Evolutionary conservation across 2,888 invertebrate genomes (phyloP).

Genomic region (Ariolimax columbianus): DNA sequence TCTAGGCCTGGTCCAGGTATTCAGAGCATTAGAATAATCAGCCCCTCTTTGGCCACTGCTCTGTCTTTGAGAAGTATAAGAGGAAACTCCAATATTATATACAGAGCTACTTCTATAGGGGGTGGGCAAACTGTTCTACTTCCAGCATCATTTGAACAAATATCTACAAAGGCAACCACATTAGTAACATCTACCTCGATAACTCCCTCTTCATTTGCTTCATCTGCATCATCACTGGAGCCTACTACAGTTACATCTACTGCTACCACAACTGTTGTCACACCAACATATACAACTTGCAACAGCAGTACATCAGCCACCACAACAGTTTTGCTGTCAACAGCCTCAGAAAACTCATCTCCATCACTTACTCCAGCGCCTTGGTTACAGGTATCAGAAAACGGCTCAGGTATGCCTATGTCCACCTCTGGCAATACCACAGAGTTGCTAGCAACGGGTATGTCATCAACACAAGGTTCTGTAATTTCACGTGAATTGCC

Average conservation of each 20-base stretch:
- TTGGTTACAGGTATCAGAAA: not conserved
- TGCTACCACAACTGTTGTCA: not conserved
- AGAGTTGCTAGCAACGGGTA: not conserved
- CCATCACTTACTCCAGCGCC: not conserved
- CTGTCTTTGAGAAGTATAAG: conserved; percentile 12
- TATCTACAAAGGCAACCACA: not conserved
- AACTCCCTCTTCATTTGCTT: not conserved
- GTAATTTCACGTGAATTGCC: not conserved
- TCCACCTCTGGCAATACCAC: not conserved
- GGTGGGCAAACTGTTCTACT: conserved; percentile 40
- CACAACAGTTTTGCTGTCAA: not conserved
- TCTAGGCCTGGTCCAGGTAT: conserved; percentile 13
- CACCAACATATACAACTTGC: conserved; percentile 2
- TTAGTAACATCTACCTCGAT: conserved; percentile 22
- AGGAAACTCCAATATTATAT: conserved; percentile 34
- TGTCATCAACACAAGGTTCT: not conserved
- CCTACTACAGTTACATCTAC: not conserved
- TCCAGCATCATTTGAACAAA: conserved; percentile 23
- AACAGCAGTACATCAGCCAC: not conserved
- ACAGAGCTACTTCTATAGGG: conserved; percentile 35
- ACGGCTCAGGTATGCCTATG: not conserved
- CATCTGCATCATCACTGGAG: not conserved
- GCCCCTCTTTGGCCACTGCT: conserved; percentile 24
- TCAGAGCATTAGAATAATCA: conserved; percentile 40
- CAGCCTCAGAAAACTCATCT: not conserved